Evolutionary conservation across 2,797 vertebrate genomes (phyloP).

Genomic region (Galaxias olidus): DNA sequence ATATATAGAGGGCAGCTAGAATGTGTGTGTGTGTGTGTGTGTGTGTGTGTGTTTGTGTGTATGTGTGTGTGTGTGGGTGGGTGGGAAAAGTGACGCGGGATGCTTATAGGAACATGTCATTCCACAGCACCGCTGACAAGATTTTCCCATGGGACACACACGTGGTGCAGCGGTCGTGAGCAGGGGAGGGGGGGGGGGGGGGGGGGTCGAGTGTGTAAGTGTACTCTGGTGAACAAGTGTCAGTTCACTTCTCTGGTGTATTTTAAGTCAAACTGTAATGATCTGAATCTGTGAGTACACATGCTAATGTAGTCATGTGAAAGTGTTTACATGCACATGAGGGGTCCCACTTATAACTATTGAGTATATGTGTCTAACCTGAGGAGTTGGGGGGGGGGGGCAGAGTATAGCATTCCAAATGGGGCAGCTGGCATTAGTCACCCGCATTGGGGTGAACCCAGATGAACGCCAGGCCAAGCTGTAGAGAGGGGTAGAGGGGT

Average conservation of each 20-base stretch:
- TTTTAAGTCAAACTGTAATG: too few species aligned
- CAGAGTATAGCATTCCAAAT: conserved; percentile 47
- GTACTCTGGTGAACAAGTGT: too few species aligned
- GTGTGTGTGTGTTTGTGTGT: not conserved
- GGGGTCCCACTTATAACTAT: too few species aligned
- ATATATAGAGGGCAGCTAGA: too few species aligned
- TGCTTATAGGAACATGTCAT: not conserved
- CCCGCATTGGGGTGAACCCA: conserved; percentile 24
- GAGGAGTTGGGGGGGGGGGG: not conserved
- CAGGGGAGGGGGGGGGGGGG: not conserved
- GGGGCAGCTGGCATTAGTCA: conserved; percentile 43
- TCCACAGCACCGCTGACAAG: not conserved
- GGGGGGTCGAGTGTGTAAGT: too few species aligned
- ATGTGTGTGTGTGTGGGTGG: not conserved
- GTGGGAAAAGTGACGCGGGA: not conserved
- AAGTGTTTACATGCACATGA: too few species aligned
- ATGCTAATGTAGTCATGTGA: too few species aligned
- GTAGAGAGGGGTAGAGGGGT: conserved; percentile 8
- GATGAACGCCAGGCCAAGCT: conserved; percentile 12
- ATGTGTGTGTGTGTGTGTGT: too few species aligned
- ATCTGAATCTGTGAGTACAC: too few species aligned
- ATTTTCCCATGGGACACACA: not conserved
- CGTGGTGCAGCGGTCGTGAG: too few species aligned
- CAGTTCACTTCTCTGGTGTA: too few species aligned
- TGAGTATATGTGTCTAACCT: too few species aligned